phyloP scores from a whole-genome alignment of 1,140 invertebrate genomes.

The Achatina immaculata region DNA sequence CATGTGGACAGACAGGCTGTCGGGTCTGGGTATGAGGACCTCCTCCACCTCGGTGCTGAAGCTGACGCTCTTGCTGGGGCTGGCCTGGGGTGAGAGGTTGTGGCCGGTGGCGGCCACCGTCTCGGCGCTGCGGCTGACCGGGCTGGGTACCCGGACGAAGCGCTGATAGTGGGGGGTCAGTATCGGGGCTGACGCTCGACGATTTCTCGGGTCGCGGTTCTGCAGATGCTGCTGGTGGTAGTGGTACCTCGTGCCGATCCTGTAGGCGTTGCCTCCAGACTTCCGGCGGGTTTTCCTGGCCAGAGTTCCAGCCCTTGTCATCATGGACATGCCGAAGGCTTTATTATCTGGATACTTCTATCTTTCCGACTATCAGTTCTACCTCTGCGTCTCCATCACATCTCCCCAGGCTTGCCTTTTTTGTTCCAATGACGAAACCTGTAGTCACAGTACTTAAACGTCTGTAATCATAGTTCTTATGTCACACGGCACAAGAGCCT shows the following conservation, averaged over 20 bases:
- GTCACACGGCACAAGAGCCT: too few species aligned
- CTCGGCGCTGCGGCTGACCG: constrained; percentile 50
- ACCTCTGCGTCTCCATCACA: too few species aligned
- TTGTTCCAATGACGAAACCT: too few species aligned
- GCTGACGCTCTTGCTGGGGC: constrained; percentile 50
- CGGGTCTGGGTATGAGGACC: constrained; percentile 41
- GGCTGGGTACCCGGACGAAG: constrained; percentile 36
- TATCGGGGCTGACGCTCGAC: constrained; percentile 48
- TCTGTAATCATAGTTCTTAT: too few species aligned
- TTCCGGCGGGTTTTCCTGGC: constrained; percentile 40
- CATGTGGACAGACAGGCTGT: constrained; percentile 40
- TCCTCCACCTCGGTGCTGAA: constrained; percentile 49
- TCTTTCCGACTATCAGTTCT: neutral
- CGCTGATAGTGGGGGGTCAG: constrained; percentile 36
- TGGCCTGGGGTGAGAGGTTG: constrained; percentile 24
- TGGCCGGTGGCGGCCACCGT: constrained; percentile 41
- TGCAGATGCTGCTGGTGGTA: constrained; percentile 28
- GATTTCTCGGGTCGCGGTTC: constrained; percentile 6
- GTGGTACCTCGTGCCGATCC: constrained; percentile 31
- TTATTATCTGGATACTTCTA: neutral
- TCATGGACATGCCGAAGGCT: constrained; percentile 36
- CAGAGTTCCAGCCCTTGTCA: constrained; percentile 39
- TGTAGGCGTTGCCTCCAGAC: constrained; percentile 40
- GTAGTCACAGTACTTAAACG: too few species aligned
- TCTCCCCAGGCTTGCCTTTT: too few species aligned